These are phyloP conservation scores for Ianthella basta DNA, from an alignment of 37 sponge, comb jelly and placozoan species.

Conservation along the genomic window DNA sequence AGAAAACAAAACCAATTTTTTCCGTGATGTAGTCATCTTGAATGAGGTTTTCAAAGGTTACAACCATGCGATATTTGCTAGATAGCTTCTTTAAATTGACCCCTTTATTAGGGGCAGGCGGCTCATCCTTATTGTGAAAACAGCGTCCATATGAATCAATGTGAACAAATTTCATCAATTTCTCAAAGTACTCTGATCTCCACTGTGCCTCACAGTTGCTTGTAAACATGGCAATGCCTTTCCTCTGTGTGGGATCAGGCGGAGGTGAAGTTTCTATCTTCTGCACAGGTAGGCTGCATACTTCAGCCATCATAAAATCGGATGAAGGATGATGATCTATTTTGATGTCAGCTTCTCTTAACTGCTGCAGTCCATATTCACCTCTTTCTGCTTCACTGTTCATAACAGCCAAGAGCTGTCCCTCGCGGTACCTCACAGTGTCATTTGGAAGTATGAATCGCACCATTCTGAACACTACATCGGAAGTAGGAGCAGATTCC, in stretches of 20 bases:
- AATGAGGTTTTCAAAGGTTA: slow-evolving; percentile 14
- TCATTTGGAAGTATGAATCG: too few relatives aligned
- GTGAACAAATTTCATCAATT: slow-evolving; percentile 16
- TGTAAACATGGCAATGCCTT: background rate
- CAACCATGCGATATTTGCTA: background rate
- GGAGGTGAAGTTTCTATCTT: too few relatives aligned
- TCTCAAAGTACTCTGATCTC: background rate
- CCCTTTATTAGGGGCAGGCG: background rate
- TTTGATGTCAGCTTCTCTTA: background rate
- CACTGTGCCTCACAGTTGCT: background rate
- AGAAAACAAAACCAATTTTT: background rate
- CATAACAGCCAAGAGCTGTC: background rate
- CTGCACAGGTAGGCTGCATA: background rate
- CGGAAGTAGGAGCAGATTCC: too few relatives aligned
- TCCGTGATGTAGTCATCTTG: slow-evolving; percentile 11
- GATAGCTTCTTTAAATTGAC: background rate
- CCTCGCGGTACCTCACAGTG: too few relatives aligned
- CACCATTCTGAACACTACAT: too few relatives aligned
- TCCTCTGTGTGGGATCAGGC: background rate
- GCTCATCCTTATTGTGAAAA: background rate
- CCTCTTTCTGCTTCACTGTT: background rate
- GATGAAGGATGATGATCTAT: slow-evolving; percentile 1
- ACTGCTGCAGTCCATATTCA: background rate
- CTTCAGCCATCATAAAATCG: background rate
- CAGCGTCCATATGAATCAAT: slow-evolving; percentile 17